Percentiles rank a stretch among this genome's conserved stretches.
Conservation (phyloP, 1,140 invertebrate species). For the Drosophila auraria region DNA sequence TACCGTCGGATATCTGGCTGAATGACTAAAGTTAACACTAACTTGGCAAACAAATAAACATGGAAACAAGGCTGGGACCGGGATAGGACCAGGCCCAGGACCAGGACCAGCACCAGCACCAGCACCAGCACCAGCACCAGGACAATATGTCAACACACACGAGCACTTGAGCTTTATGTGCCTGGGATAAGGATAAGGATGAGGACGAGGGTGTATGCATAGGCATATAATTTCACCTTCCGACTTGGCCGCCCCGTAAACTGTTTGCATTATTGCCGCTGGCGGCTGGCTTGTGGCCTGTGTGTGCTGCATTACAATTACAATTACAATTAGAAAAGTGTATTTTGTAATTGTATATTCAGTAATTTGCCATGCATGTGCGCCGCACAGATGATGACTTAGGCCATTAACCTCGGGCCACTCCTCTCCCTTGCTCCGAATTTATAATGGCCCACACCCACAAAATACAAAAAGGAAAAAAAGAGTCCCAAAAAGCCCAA, state of each 20-base stretch:
- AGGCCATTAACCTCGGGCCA: constrained; percentile 55
- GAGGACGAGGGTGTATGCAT: constrained; percentile 43
- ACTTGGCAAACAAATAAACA: constrained; percentile 83
- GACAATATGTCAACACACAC: constrained; percentile 78
- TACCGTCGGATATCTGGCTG: constrained; percentile 78
- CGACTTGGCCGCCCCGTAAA: constrained; percentile 66
- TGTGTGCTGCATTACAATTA: constrained; percentile 80
- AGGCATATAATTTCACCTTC: constrained; percentile 83
- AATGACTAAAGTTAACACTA: constrained; percentile 84
- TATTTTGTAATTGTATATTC: constrained; percentile 81
- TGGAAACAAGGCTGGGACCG: constrained; percentile 56
- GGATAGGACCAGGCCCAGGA: constrained; percentile 2
- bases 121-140: constrained; percentile 34
- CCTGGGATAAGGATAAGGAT: constrained; percentile 1
- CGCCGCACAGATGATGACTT: constrained; percentile 43
- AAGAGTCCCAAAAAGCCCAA: constrained; percentile 18
- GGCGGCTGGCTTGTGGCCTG: constrained; percentile 28
- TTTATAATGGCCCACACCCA: constrained; percentile 25
- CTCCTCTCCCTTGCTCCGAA: constrained; percentile 11
- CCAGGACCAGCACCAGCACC: constrained; percentile 24
- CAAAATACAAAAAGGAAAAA: constrained; percentile 1
- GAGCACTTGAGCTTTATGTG: constrained; percentile 54
- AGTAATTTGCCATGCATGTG: constrained; percentile 68
- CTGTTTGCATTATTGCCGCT: constrained; percentile 74
- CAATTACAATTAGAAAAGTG: constrained; percentile 82